A percentile compares a stretch with the other conserved stretches of the same genome.
Evolutionary conservation across 2,113 vertebrate genomes (phyloP).

Genomic region (Albula goreensis): DNA sequence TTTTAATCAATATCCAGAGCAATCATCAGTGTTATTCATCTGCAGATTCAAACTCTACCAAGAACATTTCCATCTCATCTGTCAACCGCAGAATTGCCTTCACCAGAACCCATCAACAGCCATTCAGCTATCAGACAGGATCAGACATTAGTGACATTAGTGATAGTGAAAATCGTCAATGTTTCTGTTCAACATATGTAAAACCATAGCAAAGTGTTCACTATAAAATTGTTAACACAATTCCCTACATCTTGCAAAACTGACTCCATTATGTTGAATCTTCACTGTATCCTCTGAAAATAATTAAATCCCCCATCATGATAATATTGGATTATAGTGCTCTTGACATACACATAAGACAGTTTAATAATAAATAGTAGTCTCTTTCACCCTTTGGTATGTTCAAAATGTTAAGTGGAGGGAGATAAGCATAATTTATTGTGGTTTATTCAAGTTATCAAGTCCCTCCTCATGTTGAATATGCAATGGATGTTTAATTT

Average conservation of each 20-base stretch:
- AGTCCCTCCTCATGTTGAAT: too few species aligned
- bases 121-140: conserved; percentile 38
- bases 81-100: conserved; percentile 46
- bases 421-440: too few species aligned
- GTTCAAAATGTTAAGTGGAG: too few species aligned
- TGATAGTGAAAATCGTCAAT: neutral
- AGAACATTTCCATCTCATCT: conserved; percentile 56
- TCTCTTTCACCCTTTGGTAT: too few species aligned
- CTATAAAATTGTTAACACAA: neutral
- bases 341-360: too few species aligned
- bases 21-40: conserved; percentile 62
- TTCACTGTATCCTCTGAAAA: neutral
- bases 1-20: conserved; percentile 61
- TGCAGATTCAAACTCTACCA: conserved; percentile 54
- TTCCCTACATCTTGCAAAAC: neutral
- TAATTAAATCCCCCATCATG: too few species aligned
- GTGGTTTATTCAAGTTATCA: too few species aligned
- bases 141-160: neutral
- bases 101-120: conserved; percentile 37
- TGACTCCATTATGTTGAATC: neutral
- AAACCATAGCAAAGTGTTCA: neutral
- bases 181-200: neutral
- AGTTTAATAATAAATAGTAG: too few species aligned
- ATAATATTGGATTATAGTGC: too few species aligned
- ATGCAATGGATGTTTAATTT: too few species aligned